A percentile compares a stretch with the other conserved stretches of the same genome.
Evolutionary conservation across 2,888 invertebrate species (phyloP).

Genomic region (Fissipunctia ypsillon): DNA sequence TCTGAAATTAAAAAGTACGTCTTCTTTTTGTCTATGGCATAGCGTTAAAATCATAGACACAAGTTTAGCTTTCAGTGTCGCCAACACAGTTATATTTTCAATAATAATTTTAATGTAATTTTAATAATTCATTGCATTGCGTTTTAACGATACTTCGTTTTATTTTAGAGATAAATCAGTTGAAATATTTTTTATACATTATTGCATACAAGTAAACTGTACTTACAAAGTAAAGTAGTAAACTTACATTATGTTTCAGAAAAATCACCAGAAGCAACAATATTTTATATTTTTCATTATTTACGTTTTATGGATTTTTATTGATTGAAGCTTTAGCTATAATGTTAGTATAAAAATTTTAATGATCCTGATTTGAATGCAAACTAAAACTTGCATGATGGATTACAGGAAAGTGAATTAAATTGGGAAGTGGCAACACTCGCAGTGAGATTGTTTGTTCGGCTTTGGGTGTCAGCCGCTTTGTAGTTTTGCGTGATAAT

Average conservation of each 20-base stretch:
- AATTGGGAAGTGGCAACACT: conserved; percentile 75
- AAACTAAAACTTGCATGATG: no score
- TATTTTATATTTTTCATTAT: no score
- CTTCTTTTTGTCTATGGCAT: conserved; percentile 10
- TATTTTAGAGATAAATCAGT: not conserved
- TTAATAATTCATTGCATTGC: not conserved
- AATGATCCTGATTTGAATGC: not conserved
- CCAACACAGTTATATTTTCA: not conserved
- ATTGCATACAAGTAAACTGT: not conserved
- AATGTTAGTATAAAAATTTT: not conserved
- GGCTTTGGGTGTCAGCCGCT: conserved; percentile 90
- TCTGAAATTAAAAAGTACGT: conserved; percentile 2
- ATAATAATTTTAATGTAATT: not conserved
- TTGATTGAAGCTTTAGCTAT: not conserved
- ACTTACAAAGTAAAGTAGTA: not conserved
- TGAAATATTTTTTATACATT: not conserved
- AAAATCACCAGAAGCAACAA: not conserved
- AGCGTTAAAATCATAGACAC: conserved; percentile 2
- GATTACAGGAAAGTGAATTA: conserved; percentile 1
- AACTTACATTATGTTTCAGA: not conserved
- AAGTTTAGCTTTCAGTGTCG: conserved; percentile 9
- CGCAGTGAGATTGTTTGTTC: conserved; percentile 86
- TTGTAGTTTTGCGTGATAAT: conserved; percentile 84
- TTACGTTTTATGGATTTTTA: not conserved
- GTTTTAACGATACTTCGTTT: not conserved